These are phyloP conservation scores for Arion vulgaris DNA, from an alignment of 1,140 invertebrate genomes.

Conservation along the genomic window DNA sequence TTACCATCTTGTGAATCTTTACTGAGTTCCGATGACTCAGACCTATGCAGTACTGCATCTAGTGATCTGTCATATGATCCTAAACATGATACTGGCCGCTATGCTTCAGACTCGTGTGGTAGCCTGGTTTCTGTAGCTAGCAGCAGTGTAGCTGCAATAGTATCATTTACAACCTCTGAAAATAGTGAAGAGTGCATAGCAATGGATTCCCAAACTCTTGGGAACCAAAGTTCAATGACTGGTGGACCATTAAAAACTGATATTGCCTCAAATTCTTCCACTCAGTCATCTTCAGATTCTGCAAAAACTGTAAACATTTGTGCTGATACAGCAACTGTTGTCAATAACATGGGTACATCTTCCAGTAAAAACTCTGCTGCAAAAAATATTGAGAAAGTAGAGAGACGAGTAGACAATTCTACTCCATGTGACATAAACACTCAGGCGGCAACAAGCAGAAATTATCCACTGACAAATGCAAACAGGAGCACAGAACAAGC, in stretches of 20 bases:
- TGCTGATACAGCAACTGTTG: slow-evolving; percentile 1
- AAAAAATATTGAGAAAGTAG: neutral
- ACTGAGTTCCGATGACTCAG: slow-evolving; percentile 1
- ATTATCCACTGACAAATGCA: neutral
- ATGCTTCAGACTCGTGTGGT: neutral
- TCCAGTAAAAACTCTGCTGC: slow-evolving; percentile 27
- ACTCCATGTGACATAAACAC: neutral
- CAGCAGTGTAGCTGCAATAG: neutral
- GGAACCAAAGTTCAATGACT: slow-evolving; percentile 5
- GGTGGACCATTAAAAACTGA: neutral
- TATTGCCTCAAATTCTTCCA: slow-evolving; percentile 1
- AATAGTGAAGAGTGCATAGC: neutral
- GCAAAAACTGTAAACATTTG: neutral
- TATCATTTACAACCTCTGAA: neutral
- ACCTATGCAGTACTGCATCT: slow-evolving; percentile 18
- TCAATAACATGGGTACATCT: slow-evolving; percentile 5
- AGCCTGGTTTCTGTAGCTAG: neutral
- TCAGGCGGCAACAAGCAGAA: neutral
- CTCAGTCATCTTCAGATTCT: neutral
- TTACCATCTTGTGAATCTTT: slow-evolving; percentile 8
- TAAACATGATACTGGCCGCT: slow-evolving; percentile 1
- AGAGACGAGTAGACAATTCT: neutral
- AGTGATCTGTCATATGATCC: slow-evolving; percentile 24
- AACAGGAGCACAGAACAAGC: neutral
- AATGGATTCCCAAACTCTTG: neutral